These are phyloP conservation scores for Bostrychus sinensis DNA, from an alignment of 2,113 vertebrate species.

Conservation along the genomic window DNA sequence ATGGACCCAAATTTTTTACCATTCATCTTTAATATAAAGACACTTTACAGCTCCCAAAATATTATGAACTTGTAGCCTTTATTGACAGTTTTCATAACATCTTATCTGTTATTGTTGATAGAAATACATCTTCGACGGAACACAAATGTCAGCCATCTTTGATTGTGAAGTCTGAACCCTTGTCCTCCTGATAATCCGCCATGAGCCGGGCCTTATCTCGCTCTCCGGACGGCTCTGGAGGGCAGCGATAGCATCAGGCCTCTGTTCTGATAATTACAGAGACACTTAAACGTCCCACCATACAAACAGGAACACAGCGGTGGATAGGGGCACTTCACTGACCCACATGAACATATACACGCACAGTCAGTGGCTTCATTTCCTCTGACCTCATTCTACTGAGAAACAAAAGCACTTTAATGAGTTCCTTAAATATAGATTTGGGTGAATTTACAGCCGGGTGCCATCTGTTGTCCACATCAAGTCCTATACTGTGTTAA, in stretches of 20 bases:
- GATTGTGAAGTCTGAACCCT: constrained; percentile 2
- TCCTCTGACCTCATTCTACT: constrained; percentile 28
- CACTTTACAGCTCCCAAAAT: too few relatives aligned
- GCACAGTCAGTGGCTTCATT: constrained; percentile 17
- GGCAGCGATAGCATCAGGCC: constrained; percentile 63
- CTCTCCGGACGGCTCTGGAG: constrained; percentile 38
- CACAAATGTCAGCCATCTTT: neutral
- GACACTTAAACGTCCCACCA: constrained; percentile 12
- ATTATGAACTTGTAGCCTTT: too few relatives aligned
- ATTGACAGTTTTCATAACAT: too few relatives aligned
- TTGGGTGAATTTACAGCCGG: neutral
- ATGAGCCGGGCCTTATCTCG: constrained; percentile 60
- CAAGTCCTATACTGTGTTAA: neutral
- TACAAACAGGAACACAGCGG: constrained; percentile 21
- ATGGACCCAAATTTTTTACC: too few relatives aligned
- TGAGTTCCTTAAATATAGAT: constrained; percentile 9
- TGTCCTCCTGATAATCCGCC: constrained; percentile 63
- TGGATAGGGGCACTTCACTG: constrained; percentile 9
- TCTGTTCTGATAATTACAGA: constrained; percentile 35
- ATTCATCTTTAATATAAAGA: too few relatives aligned
- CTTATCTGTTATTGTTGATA: neutral
- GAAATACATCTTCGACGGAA: neutral
- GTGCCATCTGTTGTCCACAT: neutral
- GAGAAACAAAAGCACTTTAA: constrained; percentile 6
- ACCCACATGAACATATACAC: constrained; percentile 6